Percentiles rank a stretch among this genome's conserved stretches.
Conservation (phyloP, 2,888 invertebrate genomes). For the Epinotia nisella region DNA sequence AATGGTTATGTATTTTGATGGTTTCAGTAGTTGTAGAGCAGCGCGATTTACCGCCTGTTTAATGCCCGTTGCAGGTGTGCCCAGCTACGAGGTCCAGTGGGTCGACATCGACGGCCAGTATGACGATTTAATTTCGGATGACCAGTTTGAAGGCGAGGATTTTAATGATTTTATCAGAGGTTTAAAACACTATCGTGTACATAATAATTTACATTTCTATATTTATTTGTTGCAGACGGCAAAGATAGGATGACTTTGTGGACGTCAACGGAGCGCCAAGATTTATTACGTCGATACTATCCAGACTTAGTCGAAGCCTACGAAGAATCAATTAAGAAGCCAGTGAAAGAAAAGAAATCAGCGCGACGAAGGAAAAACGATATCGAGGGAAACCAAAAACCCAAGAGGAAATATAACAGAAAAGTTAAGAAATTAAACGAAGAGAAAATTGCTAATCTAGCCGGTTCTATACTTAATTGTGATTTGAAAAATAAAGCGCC, state of each 20-base stretch:
- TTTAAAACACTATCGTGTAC: background rate
- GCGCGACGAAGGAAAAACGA: conserved; percentile 62
- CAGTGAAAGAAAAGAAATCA: conserved; percentile 74
- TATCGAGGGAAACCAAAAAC: conserved; percentile 61
- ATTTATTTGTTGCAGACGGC: conserved; percentile 54
- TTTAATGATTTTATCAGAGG: background rate
- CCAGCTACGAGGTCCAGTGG: conserved; percentile 91
- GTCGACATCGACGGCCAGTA: conserved; percentile 83
- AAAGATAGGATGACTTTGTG: conserved; percentile 83
- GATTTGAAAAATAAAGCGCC: conserved; percentile 53
- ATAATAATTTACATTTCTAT: background rate
- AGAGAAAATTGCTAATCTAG: conserved; percentile 53
- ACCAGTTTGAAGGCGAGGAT: conserved; percentile 79
- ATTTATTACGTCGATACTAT: conserved; percentile 86
- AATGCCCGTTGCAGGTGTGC: conserved; percentile 77
- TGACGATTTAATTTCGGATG: conserved; percentile 85
- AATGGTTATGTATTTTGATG: conserved; percentile 15
- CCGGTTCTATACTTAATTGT: conserved; percentile 60
- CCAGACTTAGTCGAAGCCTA: conserved; percentile 86
- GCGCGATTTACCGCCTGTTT: conserved; percentile 15
- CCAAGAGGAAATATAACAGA: conserved; percentile 72
- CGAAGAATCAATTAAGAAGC: conserved; percentile 83
- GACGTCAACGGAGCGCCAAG: conserved; percentile 89
- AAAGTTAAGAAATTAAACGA: conserved; percentile 62
- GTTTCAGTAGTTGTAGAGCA: background rate